phyloP scores from a whole-genome alignment of 2,888 invertebrate genomes.

The Tetramorium bicarinatum region DNA sequence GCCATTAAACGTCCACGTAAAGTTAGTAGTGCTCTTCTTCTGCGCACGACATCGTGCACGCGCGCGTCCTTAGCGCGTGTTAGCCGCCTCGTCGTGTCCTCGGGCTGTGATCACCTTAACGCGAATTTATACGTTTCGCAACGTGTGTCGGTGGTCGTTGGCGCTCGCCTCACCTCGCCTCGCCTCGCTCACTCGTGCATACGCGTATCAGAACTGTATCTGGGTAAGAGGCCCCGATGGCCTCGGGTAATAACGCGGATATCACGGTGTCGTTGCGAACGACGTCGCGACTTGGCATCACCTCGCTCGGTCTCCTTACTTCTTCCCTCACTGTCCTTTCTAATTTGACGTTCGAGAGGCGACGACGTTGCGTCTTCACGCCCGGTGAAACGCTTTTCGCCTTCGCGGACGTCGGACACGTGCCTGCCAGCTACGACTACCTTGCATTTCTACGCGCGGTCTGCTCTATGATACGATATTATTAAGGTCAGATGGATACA shows the following conservation, averaged over 20 bases:
- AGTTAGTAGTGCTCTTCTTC: constrained; percentile 66
- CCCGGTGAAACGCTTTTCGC: constrained; percentile 19
- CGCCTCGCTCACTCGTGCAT: not conserved
- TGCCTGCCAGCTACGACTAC: constrained; percentile 21
- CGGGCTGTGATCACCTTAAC: constrained; percentile 68
- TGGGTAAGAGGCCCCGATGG: constrained; percentile 39
- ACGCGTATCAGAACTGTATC: constrained; percentile 41
- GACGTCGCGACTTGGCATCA: constrained; percentile 44
- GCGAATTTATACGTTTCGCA: constrained; percentile 53
- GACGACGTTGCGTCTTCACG: constrained; percentile 51
- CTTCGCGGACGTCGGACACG: constrained; percentile 44
- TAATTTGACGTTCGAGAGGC: constrained; percentile 54
- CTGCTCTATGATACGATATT: not conserved
- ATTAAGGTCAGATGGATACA: not conserved
- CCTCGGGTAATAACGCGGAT: constrained; percentile 44
- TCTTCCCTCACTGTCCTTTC: constrained; percentile 24
- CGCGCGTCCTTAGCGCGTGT: constrained; percentile 71
- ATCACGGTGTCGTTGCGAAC: constrained; percentile 43
- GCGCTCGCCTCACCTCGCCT: not conserved
- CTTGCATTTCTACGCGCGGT: not conserved
- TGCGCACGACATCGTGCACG: constrained; percentile 70
- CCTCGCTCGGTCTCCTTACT: not conserved
- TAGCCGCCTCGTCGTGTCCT: constrained; percentile 60
- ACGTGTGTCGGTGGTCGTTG: constrained; percentile 36
- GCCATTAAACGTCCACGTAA: constrained; percentile 65